phyloP scores from a whole-genome alignment of 2,113 vertebrate species.

The Mustela lutreola region DNA sequence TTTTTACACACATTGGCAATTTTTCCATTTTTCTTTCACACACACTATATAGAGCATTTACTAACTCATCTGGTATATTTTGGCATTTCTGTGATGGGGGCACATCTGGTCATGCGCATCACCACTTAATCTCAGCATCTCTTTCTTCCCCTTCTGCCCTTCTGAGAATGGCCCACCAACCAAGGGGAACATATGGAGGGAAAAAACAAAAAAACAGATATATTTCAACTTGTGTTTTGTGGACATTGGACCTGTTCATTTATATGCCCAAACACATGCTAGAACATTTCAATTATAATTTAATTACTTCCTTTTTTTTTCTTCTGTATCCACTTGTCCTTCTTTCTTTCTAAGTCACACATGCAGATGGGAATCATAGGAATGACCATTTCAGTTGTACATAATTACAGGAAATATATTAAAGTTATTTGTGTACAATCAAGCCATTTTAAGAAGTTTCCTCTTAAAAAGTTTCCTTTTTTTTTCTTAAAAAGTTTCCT shows the following conservation, averaged over 20 bases:
- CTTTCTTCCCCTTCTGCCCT: not conserved
- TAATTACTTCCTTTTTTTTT: not conserved
- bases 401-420: not conserved
- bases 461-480: constrained; percentile 34
- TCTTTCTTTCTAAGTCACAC: constrained; percentile 42
- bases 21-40: not conserved
- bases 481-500: constrained; percentile 34
- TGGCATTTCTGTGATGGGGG: not conserved
- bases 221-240: constrained; percentile 46
- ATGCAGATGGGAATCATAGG: not conserved
- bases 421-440: constrained; percentile 11
- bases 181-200: not conserved
- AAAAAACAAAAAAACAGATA: not conserved
- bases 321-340: not conserved
- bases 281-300: constrained; percentile 2
- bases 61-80: not conserved
- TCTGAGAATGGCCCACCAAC: not conserved
- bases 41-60: not conserved
- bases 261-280: not conserved
- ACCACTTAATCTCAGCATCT: not conserved
- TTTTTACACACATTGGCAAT: not conserved
- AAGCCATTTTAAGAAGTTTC: constrained; percentile 55
- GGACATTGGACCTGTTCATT: not conserved
- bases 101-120: not conserved
- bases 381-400: not conserved